Conservation (phyloP, 2,797 vertebrate genomes). For the Strix occidentalis region DNA sequence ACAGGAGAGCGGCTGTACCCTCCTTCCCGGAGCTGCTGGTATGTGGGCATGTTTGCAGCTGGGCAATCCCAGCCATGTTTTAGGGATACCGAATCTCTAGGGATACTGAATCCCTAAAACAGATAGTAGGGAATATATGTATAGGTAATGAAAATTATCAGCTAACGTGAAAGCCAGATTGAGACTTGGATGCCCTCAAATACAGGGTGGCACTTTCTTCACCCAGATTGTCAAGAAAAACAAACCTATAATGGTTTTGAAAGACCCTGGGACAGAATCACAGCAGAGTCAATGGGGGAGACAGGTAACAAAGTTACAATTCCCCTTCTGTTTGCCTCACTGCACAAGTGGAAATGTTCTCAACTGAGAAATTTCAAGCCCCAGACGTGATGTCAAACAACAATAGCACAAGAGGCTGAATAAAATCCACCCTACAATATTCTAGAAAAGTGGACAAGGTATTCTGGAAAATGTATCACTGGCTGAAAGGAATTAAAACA, state of each 20-base stretch:
- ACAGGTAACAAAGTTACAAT: rapidly evolving
- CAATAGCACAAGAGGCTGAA: neutral
- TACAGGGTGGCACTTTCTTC: rapidly evolving
- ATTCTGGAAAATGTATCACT: neutral
- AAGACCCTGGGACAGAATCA: neutral
- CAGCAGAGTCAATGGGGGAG: neutral
- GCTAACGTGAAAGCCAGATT: rapidly evolving
- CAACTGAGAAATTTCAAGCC: neutral
- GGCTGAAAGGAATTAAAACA: neutral
- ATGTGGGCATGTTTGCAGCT: rapidly evolving
- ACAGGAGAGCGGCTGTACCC: no score
- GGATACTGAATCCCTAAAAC: no score
- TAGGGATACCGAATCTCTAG: no score
- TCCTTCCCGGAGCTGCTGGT: neutral
- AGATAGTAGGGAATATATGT: no score
- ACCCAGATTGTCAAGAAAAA: neutral
- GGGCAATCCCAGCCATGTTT: neutral
- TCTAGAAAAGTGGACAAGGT: neutral
- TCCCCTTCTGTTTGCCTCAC: neutral
- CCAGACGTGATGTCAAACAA: neutral
- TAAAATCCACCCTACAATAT: neutral
- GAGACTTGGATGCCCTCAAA: neutral
- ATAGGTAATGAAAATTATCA: rapidly evolving
- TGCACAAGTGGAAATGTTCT: neutral
- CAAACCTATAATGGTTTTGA: neutral